A percentile compares a stretch with the other conserved stretches of the same genome.
These are phyloP conservation scores for Synergus umbraculus DNA, from an alignment of 2,888 invertebrate species.

Conservation along the genomic window DNA sequence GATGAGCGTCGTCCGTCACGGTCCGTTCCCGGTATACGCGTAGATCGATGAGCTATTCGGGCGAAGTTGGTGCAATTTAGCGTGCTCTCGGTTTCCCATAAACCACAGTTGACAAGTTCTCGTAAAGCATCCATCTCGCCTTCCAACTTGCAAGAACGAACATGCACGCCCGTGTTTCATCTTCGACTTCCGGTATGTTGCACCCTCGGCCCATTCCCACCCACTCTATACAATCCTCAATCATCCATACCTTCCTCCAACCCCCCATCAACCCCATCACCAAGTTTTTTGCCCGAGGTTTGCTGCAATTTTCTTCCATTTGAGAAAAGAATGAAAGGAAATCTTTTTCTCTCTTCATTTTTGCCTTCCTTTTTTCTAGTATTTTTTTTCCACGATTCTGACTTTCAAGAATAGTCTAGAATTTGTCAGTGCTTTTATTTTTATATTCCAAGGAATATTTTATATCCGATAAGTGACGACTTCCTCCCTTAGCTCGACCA, in stretches of 20 bases:
- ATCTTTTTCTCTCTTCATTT: background rate
- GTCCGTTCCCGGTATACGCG: slow-evolving; percentile 55
- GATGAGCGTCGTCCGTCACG: slow-evolving; percentile 58
- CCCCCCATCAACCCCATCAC: slow-evolving; percentile 4
- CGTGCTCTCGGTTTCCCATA: slow-evolving; percentile 57
- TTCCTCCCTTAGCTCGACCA: no score
- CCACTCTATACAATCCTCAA: slow-evolving; percentile 29
- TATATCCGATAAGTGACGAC: no score
- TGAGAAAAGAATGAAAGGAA: background rate
- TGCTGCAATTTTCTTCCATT: background rate
- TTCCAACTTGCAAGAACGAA: slow-evolving; percentile 33
- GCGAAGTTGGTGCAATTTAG: slow-evolving; percentile 59
- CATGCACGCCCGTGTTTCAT: slow-evolving; percentile 36
- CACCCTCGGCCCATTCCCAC: background rate
- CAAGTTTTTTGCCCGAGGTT: background rate
- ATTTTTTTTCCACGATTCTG: background rate
- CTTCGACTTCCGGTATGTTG: slow-evolving; percentile 40
- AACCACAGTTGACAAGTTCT: slow-evolving; percentile 59
- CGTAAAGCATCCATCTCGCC: slow-evolving; percentile 53
- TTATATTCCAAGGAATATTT: no score
- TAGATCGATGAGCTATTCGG: slow-evolving; percentile 59
- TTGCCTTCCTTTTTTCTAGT: no score
- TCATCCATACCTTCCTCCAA: background rate
- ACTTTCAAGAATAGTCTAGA: background rate
- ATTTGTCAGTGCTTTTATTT: background rate